Evolutionary conservation across 2,797 vertebrate genomes (phyloP), one percentile per base, ranked within the genome.

Genomic region (Anniella stebbinsi): DNA sequence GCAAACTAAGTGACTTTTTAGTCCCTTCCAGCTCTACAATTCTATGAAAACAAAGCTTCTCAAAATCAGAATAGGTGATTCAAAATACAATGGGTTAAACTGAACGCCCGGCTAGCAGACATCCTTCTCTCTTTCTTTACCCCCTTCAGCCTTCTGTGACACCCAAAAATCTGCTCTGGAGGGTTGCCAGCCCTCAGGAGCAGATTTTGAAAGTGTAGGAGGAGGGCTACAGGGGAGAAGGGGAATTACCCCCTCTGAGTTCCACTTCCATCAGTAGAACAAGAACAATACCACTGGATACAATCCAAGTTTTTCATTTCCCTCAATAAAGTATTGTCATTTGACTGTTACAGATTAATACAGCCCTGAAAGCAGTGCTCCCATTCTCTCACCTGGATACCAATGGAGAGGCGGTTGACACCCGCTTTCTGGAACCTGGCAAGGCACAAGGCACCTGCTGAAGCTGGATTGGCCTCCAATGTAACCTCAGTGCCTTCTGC

Each of bases 391-490:
- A 99, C 99, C 98, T 99, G 99, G 17, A 99, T 93, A 0, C 99
- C 98, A 0, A 99, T 93, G 89, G 99, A 99, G 90, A 99, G 95
- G 15, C 98, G 98, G 96, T 98, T 99, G 88, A 99, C 93, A 0
- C 99, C 98, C 0, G 97, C 98, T 0, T 75, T 93, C 73, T 84
- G 95, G 86, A 98, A 99, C 21, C 97, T 97, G 0, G 96, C 93
- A 66, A 99, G 96, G 91, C 90, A 96, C 1, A 95, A 95, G 88
- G 91, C 93, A 33, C 96, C 93, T 0, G 83, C 91, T 0, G 98
- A 98, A 41, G 98, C 97, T 13, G 99, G 98, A 91, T 99, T 99
- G 88, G 98, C 98, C 93, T 99, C 99, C 41, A 99, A 93, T 0
- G 98, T 98, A 91, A 99, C 96, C 95, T 99, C 99, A 0, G 98